Evolutionary conservation across 1,140 invertebrate genomes (phyloP).

Genomic region (Aporrectodea caliginosa): DNA sequence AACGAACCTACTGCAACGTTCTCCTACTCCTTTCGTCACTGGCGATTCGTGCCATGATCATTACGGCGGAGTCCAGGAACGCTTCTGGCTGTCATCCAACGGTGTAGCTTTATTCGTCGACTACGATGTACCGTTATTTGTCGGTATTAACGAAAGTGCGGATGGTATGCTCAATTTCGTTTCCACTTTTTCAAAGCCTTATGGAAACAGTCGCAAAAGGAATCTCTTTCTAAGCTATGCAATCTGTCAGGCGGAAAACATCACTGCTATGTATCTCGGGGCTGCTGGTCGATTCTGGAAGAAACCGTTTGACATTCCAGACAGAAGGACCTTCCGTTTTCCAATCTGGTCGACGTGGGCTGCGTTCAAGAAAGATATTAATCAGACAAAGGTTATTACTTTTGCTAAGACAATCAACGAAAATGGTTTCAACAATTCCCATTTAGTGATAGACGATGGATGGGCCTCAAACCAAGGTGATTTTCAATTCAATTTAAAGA

Average conservation of each 20-base stretch:
- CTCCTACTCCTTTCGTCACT: conserved; percentile 40
- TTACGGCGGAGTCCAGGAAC: conserved; percentile 23
- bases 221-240: conserved; percentile 13
- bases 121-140: conserved; percentile 43
- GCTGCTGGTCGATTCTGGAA: neutral
- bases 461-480: conserved; percentile 84
- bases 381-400: conserved; percentile 61
- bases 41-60: conserved; percentile 21
- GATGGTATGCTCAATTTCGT: conserved; percentile 40
- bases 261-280: neutral
- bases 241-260: conserved; percentile 10
- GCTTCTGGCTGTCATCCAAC: conserved; percentile 48
- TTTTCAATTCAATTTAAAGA: conserved; percentile 65
- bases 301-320: conserved; percentile 21
- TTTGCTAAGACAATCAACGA: conserved; percentile 67
- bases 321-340: conserved; percentile 26
- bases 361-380: conserved; percentile 64
- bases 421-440: conserved; percentile 67
- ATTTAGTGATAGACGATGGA: conserved; percentile 79
- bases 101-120: conserved; percentile 45
- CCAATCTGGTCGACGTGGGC: conserved; percentile 88
- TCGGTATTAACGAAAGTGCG: conserved; percentile 39
- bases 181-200: conserved; percentile 16
- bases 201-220: neutral
- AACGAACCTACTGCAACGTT: conserved; percentile 44